Evolutionary conservation across 2,888 invertebrate species (phyloP).

Genomic region (Polyploca ridens): DNA sequence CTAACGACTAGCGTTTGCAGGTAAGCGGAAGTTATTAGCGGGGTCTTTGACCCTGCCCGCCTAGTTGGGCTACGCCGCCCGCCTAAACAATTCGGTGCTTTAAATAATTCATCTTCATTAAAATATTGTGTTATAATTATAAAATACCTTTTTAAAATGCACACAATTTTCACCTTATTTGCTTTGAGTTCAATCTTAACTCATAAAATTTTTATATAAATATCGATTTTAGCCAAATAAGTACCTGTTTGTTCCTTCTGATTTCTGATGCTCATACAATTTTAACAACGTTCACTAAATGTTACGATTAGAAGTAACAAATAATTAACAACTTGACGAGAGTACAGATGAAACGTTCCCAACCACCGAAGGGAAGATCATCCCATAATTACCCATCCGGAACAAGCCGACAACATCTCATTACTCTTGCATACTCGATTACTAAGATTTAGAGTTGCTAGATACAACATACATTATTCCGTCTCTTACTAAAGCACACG

Average conservation of each 20-base stretch:
- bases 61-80: slow-evolving; percentile 51
- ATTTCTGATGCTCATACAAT: neutral
- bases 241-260: too few species aligned
- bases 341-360: slow-evolving; percentile 17
- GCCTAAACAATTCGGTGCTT: slow-evolving; percentile 59
- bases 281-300: neutral
- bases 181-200: too few species aligned
- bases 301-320: slow-evolving; percentile 21
- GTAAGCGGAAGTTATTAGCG: slow-evolving; percentile 81
- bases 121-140: too few species aligned
- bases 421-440: slow-evolving; percentile 42
- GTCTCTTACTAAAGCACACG: slow-evolving; percentile 28
- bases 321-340: slow-evolving; percentile 32
- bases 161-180: too few species aligned
- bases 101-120: too few species aligned
- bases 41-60: slow-evolving; percentile 65
- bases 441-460: slow-evolving; percentile 37
- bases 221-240: too few species aligned
- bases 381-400: slow-evolving; percentile 42
- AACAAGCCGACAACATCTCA: slow-evolving; percentile 33
- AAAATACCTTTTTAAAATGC: too few species aligned
- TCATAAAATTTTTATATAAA: too few species aligned
- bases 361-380: slow-evolving; percentile 32
- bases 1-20: slow-evolving; percentile 64
- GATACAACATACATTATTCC: slow-evolving; percentile 35